Percentiles rank a stretch among this genome's conserved stretches.
These are phyloP conservation scores for Eutrigla gurnardus DNA, from an alignment of 2,797 vertebrate species.

Conservation along the genomic window DNA sequence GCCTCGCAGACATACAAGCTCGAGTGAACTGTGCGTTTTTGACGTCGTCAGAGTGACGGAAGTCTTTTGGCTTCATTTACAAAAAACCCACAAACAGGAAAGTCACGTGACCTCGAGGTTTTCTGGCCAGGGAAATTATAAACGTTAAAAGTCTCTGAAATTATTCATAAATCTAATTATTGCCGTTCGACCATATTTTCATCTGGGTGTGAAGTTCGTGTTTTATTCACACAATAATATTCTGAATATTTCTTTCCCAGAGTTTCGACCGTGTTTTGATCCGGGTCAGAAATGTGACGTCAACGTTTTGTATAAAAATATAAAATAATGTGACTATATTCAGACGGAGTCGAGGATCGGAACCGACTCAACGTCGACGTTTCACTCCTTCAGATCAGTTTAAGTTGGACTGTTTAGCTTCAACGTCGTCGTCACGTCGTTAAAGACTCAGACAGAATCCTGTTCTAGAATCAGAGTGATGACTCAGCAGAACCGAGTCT, in stretches of 20 bases:
- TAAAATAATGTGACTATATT: constrained; percentile 1
- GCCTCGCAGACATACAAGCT: background rate
- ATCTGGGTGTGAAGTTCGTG: too few species aligned
- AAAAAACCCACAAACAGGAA: constrained; percentile 15
- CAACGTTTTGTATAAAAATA: background rate
- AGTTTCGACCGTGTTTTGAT: background rate
- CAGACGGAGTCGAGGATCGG: too few species aligned
- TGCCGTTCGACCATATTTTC: constrained; percentile 27
- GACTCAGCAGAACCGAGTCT: too few species aligned
- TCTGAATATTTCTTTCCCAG: background rate
- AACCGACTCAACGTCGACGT: too few species aligned
- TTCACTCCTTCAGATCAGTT: too few species aligned
- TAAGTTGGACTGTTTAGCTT: too few species aligned
- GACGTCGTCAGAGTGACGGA: background rate
- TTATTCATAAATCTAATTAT: constrained; percentile 37
- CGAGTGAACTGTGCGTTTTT: constrained; percentile 2
- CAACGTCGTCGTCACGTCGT: too few species aligned
- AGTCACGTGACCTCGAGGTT: background rate
- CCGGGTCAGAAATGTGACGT: background rate
- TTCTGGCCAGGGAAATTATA: background rate
- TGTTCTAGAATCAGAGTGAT: too few species aligned
- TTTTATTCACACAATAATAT: background rate
- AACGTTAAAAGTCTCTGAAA: background rate
- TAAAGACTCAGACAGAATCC: too few species aligned
- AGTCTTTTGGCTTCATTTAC: constrained; percentile 43